Evolutionary conservation across 1,140 invertebrate species (phyloP).

Genomic region (Trichonephila clavipes): DNA sequence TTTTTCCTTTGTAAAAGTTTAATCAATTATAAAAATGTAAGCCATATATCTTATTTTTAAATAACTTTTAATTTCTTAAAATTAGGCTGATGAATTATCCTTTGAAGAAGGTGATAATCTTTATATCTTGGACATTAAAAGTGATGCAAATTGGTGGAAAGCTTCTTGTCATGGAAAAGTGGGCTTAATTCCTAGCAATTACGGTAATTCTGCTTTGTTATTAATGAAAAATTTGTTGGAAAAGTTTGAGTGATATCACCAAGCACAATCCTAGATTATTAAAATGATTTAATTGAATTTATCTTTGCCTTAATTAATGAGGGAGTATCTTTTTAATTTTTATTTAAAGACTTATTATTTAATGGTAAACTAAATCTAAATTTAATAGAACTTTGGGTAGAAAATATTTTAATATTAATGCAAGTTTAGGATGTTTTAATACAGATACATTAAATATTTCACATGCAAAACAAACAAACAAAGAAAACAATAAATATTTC

Average conservation of each 20-base stretch:
- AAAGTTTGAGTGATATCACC: not conserved
- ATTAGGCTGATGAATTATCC: conserved; percentile 83
- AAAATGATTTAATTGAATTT: too few species aligned
- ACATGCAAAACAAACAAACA: too few species aligned
- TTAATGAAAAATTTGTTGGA: not conserved
- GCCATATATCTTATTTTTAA: not conserved
- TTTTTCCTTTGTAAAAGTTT: not conserved
- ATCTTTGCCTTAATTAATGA: too few species aligned
- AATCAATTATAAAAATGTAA: not conserved
- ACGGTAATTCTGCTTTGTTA: conserved; percentile 83
- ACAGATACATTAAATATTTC: too few species aligned
- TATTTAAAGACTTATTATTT: too few species aligned
- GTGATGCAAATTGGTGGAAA: conserved; percentile 85
- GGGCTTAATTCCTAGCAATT: conserved; percentile 86
- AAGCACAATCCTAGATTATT: too few species aligned
- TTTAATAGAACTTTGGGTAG: too few species aligned
- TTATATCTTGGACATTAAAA: conserved; percentile 84
- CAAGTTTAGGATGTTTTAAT: too few species aligned
- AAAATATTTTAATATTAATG: too few species aligned
- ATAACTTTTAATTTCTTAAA: not conserved
- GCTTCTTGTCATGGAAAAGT: conserved; percentile 84
- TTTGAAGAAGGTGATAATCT: conserved; percentile 87
- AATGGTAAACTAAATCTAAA: too few species aligned
- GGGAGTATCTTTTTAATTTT: too few species aligned
- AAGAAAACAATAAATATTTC: too few species aligned